Conservation (phyloP, 2,888 invertebrate species). For the Eristalis pertinax region DNA sequence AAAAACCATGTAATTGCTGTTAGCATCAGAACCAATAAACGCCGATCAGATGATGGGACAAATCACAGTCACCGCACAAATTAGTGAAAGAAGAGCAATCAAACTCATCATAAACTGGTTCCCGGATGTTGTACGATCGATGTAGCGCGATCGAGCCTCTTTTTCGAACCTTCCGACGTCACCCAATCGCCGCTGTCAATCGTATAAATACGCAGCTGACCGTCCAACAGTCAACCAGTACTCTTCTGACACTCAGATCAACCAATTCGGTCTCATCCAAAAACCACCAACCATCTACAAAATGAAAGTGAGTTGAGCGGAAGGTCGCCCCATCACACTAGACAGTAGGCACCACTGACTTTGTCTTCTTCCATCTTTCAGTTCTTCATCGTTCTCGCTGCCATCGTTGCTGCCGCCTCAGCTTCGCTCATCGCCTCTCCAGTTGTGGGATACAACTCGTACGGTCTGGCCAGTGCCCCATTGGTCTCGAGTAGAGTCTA, state of each 20-base stretch:
- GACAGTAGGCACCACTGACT: neutral
- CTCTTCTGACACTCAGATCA: slow-evolving; percentile 28
- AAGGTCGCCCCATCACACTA: no score
- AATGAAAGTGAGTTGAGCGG: slow-evolving; percentile 32
- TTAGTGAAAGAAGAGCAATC: slow-evolving; percentile 13
- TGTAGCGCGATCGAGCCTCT: neutral
- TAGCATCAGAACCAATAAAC: no score
- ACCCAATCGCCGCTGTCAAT: slow-evolving; percentile 2
- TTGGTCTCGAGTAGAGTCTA: neutral
- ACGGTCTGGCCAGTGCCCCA: slow-evolving; percentile 18
- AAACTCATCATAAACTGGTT: slow-evolving; percentile 18
- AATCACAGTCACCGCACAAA: neutral
- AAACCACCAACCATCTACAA: slow-evolving; percentile 9
- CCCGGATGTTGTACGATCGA: slow-evolving; percentile 13
- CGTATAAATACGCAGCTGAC: slow-evolving; percentile 25
- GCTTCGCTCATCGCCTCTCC: slow-evolving; percentile 23
- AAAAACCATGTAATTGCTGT: no score
- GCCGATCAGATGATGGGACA: neutral
- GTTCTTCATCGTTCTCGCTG: slow-evolving; percentile 34
- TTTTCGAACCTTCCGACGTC: neutral
- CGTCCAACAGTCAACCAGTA: slow-evolving; percentile 9
- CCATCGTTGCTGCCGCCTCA: slow-evolving; percentile 35
- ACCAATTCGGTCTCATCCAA: neutral
- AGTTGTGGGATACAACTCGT: neutral
- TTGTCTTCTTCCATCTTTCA: neutral